These are phyloP conservation scores for Leptogaster cylindrica DNA, from an alignment of 2,888 invertebrate species.

Conservation along the genomic window DNA sequence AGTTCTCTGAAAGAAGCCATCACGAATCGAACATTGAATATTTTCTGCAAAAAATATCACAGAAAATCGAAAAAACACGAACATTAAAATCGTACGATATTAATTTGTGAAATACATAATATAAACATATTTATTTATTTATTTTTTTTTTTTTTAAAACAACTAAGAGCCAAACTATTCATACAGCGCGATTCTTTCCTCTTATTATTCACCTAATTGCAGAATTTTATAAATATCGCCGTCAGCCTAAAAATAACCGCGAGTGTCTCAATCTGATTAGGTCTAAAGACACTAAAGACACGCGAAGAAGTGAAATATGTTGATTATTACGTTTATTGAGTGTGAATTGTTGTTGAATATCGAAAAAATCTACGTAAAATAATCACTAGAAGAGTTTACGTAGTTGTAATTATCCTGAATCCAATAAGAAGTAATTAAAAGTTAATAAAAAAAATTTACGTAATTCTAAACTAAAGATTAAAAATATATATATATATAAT, in stretches of 20 bases:
- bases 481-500: no score
- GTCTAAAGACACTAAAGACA: slow-evolving; percentile 25
- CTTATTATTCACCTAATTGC: slow-evolving; percentile 37
- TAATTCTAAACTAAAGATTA: background rate
- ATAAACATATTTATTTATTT: background rate
- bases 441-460: background rate
- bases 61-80: background rate
- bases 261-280: slow-evolving; percentile 33
- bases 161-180: slow-evolving; percentile 11
- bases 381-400: slow-evolving; percentile 2
- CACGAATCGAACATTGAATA: background rate
- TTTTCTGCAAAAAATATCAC: background rate
- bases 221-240: slow-evolving; percentile 28
- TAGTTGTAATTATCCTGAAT: slow-evolving; percentile 4
- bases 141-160: background rate
- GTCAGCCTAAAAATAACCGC: slow-evolving; percentile 33
- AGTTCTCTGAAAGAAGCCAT: background rate
- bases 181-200: slow-evolving; percentile 7
- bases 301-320: slow-evolving; percentile 33
- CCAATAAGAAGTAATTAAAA: background rate
- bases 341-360: slow-evolving; percentile 35
- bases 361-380: slow-evolving; percentile 24
- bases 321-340: slow-evolving; percentile 35
- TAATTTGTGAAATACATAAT: no score
- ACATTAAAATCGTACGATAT: background rate